Percentiles rank a stretch among this genome's conserved stretches.
Evolutionary conservation across 1,140 invertebrate genomes (phyloP).

Genomic region (Himalopsyche phryganea): DNA sequence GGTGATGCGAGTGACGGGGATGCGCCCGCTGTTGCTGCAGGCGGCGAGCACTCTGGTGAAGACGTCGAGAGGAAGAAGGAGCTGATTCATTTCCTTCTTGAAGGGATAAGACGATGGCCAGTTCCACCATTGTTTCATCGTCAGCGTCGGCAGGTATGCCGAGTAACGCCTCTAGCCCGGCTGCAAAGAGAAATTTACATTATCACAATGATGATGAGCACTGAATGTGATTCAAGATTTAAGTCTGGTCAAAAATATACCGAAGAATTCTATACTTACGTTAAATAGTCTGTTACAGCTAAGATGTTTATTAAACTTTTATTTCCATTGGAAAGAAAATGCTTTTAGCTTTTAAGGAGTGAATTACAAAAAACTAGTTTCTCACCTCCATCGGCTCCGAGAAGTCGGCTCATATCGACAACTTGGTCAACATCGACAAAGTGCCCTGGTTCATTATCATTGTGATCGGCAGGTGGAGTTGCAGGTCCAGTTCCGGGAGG

Average conservation of each 20-base stretch:
- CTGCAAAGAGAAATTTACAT: constrained; percentile 37
- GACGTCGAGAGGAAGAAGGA: constrained; percentile 36
- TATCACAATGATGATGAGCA: no score
- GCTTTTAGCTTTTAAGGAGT: no score
- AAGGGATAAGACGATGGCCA: constrained; percentile 91
- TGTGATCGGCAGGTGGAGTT: constrained; percentile 13
- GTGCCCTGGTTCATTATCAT: constrained; percentile 24
- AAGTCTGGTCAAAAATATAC: no score
- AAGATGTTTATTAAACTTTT: no score
- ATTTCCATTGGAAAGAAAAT: no score
- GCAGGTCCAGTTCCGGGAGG: constrained; percentile 6
- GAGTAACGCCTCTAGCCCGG: constrained; percentile 76
- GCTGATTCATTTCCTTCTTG: constrained; percentile 62
- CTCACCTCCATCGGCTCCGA: constrained; percentile 26
- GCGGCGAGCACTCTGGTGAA: constrained; percentile 53
- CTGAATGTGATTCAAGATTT: no score
- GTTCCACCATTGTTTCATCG: constrained; percentile 93
- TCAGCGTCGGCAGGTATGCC: constrained; percentile 89
- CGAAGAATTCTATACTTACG: no score
- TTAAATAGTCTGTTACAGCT: no score
- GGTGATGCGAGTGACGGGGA: no score
- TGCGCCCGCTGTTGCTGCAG: constrained; percentile 39
- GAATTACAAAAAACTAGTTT: no score
- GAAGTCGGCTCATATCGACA: constrained; percentile 31
- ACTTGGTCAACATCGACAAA: constrained; percentile 28